These are phyloP conservation scores for Penaeus monodon DNA, from an alignment of 2,888 invertebrate genomes.

Conservation along the genomic window DNA sequence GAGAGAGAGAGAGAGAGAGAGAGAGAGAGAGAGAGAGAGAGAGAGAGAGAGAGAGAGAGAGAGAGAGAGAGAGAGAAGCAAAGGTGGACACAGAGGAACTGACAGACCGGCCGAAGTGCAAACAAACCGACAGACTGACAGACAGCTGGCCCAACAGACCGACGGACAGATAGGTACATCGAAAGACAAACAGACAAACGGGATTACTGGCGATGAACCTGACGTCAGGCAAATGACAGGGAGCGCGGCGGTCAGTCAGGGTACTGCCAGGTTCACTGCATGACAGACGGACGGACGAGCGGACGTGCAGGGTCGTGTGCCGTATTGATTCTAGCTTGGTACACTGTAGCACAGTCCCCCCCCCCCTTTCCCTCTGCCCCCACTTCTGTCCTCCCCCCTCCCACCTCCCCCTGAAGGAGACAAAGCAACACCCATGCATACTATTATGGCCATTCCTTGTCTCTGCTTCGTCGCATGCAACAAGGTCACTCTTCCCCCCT, in stretches of 20 bases:
- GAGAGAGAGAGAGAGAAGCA: not conserved
- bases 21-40: conserved; percentile 14
- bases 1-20: not conserved
- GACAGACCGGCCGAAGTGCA: not conserved
- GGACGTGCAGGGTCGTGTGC: no score
- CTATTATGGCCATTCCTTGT: no score
- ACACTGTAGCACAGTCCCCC: not conserved
- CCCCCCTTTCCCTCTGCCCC: not conserved
- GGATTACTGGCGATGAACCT: conserved; percentile 6
- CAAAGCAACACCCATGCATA: no score
- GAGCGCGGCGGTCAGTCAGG: no score
- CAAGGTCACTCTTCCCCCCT: no score
- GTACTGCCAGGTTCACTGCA: no score
- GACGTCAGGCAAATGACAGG: no score
- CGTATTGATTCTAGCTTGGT: not conserved
- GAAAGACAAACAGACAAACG: conserved; percentile 37
- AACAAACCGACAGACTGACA: not conserved
- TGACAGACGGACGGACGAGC: no score
- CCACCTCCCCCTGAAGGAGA: no score
- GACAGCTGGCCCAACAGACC: not conserved
- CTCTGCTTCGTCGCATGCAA: no score
- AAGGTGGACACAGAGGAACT: not conserved
- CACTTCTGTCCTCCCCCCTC: no score
- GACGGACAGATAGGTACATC: not conserved
- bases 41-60: not conserved